These are phyloP conservation scores for Hippocampus comes DNA, from an alignment of 2,113 vertebrate genomes.

Conservation along the genomic window DNA sequence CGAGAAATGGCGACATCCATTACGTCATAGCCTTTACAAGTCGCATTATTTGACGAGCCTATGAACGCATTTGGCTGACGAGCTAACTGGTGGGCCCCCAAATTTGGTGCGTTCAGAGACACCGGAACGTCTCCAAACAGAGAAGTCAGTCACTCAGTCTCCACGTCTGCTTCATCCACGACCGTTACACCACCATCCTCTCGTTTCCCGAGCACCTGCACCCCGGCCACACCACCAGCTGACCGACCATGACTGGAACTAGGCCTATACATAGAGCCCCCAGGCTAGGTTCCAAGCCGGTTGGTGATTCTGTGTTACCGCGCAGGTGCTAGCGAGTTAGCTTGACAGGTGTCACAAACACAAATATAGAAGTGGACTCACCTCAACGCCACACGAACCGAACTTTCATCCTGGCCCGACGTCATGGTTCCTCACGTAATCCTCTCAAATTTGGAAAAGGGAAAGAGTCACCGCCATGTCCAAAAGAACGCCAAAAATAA, in stretches of 20 bases:
- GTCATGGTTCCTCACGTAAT: conserved; percentile 71
- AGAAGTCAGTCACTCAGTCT: not conserved
- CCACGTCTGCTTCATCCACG: not conserved
- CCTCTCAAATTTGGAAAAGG: not conserved
- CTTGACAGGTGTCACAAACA: conserved; percentile 53
- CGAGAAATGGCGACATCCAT: not conserved
- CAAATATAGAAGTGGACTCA: conserved; percentile 53
- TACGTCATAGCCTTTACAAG: not conserved
- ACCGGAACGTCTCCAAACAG: not conserved
- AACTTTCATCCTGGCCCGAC: conserved; percentile 83
- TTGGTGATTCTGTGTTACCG: not conserved
- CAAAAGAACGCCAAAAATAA: conserved; percentile 4
- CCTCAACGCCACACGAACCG: conserved; percentile 91
- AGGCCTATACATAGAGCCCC: not conserved
- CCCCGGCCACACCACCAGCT: not conserved
- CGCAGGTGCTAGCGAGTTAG: conserved; percentile 28
- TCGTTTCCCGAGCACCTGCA: not conserved
- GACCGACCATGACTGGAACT: not conserved
- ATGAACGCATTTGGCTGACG: not conserved
- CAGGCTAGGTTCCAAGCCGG: not conserved
- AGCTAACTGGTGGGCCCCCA: not conserved
- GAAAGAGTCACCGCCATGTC: conserved; percentile 35
- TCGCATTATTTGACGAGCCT: not conserved
- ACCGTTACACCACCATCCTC: conserved; percentile 1
- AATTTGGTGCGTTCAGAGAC: not conserved